These are phyloP conservation scores for Climacteris rufus DNA, from an alignment of 2,113 vertebrate genomes.

Conservation along the genomic window DNA sequence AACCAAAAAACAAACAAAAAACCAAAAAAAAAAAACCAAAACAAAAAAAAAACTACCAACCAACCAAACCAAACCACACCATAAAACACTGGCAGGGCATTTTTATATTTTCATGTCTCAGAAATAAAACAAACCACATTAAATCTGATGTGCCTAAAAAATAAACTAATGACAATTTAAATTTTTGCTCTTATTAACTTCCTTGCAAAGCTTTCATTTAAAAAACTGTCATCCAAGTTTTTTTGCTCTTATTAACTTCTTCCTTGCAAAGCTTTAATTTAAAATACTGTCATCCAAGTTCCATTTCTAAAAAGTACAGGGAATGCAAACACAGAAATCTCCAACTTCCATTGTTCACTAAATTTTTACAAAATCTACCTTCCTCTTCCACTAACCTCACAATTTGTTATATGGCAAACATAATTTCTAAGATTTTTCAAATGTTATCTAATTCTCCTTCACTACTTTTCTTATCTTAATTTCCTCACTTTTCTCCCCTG, in stretches of 20 bases:
- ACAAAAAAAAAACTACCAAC: too few relatives aligned
- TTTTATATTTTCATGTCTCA: background rate
- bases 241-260: background rate
- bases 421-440: background rate
- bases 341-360: background rate
- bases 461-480: background rate
- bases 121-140: background rate
- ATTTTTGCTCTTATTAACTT: background rate
- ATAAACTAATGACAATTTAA: background rate
- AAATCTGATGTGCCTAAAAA: background rate
- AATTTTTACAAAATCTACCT: background rate
- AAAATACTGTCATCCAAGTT: background rate
- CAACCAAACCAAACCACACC: too few relatives aligned
- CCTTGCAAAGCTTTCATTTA: background rate
- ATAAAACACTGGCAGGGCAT: background rate
- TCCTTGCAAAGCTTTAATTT: background rate
- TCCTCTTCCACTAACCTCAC: background rate
- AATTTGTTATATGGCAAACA: background rate
- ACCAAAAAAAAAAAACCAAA: too few relatives aligned
- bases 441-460: background rate
- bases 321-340: background rate
- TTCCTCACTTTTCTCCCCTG: background rate
- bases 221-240: background rate
- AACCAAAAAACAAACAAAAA: too few relatives aligned
- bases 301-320: background rate